Base-by-base conservation (phyloP, 2,797 vertebrate species). In the Lindbergichthys nudifrons region DNA sequence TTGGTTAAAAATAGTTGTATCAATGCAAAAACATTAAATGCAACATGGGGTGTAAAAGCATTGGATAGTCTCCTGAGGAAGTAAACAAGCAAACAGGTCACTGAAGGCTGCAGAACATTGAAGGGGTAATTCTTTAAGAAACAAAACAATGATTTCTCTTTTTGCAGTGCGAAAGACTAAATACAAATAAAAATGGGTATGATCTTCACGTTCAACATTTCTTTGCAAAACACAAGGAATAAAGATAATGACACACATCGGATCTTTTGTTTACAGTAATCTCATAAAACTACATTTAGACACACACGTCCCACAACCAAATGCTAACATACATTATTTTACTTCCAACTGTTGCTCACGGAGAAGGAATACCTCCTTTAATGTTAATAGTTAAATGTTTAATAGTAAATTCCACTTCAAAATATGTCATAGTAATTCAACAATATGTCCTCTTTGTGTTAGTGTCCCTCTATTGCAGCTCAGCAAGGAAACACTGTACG, bases 201-300 rank as follows among this genome's bases (percentile, higher is more conserved):
- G 23, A 71, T 60, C 16, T 52, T 57, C 52, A 51, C 66, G 15
- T 48, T 58, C 43, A 62, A 2, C 13, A 39, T 15, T 30, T 62
- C 18, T 51, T 10, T 68, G n/a, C 3, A 52, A 62, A 80, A 32
- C 41, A 43, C 13, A 16, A 46, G 12, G 15, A 78, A 59, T 10
- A 73, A 4, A 70, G 26, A 74, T 15, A 21, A 39, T 73, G 11
- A 61, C 42, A 82, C 3, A 76, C 23, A 68, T 12, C 18, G 26
- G 19, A 73, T 54, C 13, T 30, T 69, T 65, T 50, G 48, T 85
- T 80, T 69, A 84, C 64, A 89, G 66, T 70, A 39, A 65, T 79
- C 1, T 68, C 45, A 48, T 53, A 41, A 59, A 57, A 59, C 21
- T 68, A 51, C 6, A 62, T 71, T 46, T 39, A 67, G 18, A 75